These are phyloP conservation scores for Aldabrachelys gigantea DNA, from an alignment of 2,113 vertebrate genomes.

Conservation along the genomic window DNA sequence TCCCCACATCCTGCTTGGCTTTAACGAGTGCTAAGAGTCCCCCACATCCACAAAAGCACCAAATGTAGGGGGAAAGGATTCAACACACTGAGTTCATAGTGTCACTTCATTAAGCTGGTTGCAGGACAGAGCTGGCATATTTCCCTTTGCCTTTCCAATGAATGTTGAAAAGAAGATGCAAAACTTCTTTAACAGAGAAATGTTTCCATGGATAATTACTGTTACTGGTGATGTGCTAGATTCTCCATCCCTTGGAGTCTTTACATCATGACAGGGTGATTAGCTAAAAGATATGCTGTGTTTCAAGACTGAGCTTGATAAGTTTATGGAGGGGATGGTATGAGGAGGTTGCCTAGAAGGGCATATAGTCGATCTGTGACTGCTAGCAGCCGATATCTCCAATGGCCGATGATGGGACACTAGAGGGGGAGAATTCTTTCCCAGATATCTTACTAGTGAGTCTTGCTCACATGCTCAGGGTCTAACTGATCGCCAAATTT, in stretches of 20 bases:
- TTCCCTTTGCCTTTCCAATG: neutral
- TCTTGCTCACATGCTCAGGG: too few relatives aligned
- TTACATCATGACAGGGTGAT: neutral
- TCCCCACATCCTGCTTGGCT: neutral
- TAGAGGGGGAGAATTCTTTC: too few relatives aligned
- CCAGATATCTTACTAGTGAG: too few relatives aligned
- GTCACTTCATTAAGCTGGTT: neutral
- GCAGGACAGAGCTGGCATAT: too few relatives aligned
- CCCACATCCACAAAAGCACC: neutral
- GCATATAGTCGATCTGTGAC: too few relatives aligned
- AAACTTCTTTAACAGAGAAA: neutral
- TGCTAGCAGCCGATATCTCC: too few relatives aligned
- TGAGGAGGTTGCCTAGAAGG: too few relatives aligned
- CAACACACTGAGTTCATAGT: neutral
- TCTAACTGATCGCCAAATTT: too few relatives aligned
- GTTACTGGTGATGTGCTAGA: neutral
- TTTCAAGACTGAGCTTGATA: too few relatives aligned
- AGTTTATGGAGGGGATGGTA: too few relatives aligned
- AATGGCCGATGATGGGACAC: too few relatives aligned
- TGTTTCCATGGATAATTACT: too few relatives aligned
- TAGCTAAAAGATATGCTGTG: neutral
- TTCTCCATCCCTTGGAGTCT: neutral
- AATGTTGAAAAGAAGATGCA: neutral
- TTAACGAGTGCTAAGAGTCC: neutral
- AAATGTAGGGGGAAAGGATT: neutral